Conservation (phyloP, 2,113 vertebrate species). For the Prietella phreatophila region DNA sequence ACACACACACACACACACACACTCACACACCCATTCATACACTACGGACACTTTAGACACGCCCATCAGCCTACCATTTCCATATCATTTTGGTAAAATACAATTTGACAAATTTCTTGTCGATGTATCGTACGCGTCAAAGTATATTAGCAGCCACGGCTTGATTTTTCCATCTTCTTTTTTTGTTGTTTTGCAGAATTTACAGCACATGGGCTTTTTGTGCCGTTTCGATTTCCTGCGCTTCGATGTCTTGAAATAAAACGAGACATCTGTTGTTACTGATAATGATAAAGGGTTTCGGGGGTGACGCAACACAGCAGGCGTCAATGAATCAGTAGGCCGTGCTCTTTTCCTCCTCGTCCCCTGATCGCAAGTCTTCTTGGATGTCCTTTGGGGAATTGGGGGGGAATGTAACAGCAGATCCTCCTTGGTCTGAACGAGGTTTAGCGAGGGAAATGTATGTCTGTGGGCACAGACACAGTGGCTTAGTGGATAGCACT, state of each 20-base stretch:
- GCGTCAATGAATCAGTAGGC: slow-evolving; percentile 9
- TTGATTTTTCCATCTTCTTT: not conserved
- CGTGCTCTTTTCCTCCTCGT: not conserved
- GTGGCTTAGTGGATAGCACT: too few relatives aligned
- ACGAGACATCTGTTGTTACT: not conserved
- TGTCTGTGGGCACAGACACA: not conserved
- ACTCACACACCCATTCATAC: too few relatives aligned
- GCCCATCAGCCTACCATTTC: not conserved
- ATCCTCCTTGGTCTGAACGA: not conserved
- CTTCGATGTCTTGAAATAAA: not conserved
- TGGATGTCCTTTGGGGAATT: not conserved
- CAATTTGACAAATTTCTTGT: not conserved
- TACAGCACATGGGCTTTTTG: too few relatives aligned
- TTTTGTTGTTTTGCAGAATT: not conserved
- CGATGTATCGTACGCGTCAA: not conserved
- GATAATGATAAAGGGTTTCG: slow-evolving; percentile 18
- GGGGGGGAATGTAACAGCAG: not conserved
- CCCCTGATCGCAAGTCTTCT: not conserved
- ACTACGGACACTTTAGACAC: too few relatives aligned
- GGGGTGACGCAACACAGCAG: not conserved
- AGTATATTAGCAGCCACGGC: not conserved
- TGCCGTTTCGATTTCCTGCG: not conserved
- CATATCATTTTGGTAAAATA: not conserved
- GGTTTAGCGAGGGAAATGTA: not conserved
- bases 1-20: too few relatives aligned